Evolutionary conservation across 2,888 invertebrate species (phyloP), one percentile per base, ranked within the genome.

Genomic region (Tenodera sinensis): DNA sequence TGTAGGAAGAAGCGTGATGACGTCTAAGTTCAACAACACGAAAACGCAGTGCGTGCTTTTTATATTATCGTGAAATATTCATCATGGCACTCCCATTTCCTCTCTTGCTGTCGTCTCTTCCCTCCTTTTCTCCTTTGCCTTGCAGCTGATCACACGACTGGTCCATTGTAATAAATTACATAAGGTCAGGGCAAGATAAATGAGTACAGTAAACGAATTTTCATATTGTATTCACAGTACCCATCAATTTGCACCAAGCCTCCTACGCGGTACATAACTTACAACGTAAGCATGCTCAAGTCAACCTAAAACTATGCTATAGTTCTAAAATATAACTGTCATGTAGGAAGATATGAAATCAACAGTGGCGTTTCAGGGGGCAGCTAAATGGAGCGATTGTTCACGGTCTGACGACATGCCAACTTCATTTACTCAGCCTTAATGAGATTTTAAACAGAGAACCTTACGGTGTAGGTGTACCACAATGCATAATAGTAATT

Each of bases 121-220:
- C n/a, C 85, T 47, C 15, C 12, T 47, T 15, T 42, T 54, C 27
- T 42, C 54, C 47, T 28, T 47, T 47, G 27, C 42, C 85, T 85
- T 85, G 54, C 54, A 71, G 54, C 54, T 71, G 54, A 71, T 85
- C 85, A 85, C 47, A 85, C 85, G 27, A 15, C 12, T 47, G 25
- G 47, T 47, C 85, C 30, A 54, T 27, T 47, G 27, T 15, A 27
- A 54, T 85, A 34, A 85, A 47, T 28, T 47, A 85, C 28, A 85
- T 54, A 85, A 47, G 85, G 85, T 85, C 30, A 86, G 28, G 28
- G 47, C n/a, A 85, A 81, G 54, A 87, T 82, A 82, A 27, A 87
- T 87, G 83, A 82, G 42, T 87, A 71, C 83, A 82, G 42, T 87
- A 83, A 87, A 87, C 83, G 42, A 87, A 87, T 87, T 81, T 83